Evolutionary conservation across 2,113 vertebrate species (phyloP).

Genomic region (Procavia capensis): DNA sequence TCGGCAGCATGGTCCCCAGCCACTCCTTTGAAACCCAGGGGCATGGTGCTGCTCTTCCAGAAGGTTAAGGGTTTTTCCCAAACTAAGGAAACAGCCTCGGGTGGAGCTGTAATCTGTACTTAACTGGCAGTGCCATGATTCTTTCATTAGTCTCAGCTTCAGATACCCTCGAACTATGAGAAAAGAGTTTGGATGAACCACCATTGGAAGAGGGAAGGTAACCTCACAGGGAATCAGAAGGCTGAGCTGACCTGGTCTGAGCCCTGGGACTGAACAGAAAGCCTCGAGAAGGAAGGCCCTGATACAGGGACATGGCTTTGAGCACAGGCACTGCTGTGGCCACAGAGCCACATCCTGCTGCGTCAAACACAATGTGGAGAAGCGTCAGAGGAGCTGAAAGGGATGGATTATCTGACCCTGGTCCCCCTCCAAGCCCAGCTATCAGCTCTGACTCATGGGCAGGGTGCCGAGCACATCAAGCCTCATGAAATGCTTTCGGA

Average conservation of each 20-base stretch:
- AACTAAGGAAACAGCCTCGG: neutral
- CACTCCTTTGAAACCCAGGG: too few relatives aligned
- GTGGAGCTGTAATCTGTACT: too few relatives aligned
- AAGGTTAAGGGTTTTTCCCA: neutral
- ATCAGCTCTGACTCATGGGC: constrained; percentile 48
- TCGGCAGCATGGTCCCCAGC: too few relatives aligned
- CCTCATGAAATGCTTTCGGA: constrained; percentile 5
- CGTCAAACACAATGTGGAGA: neutral
- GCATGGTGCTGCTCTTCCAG: neutral
- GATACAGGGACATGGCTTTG: rapidly evolving
- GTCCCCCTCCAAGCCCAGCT: constrained; percentile 10
- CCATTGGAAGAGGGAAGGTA: neutral
- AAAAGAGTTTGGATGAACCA: neutral
- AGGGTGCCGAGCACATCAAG: constrained; percentile 40
- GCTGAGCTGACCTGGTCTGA: neutral
- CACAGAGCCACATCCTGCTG: neutral
- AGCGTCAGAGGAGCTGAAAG: neutral
- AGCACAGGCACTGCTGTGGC: neutral
- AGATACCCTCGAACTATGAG: neutral
- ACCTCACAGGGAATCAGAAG: neutral
- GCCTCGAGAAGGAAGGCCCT: constrained; percentile 17
- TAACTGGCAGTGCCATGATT: neutral
- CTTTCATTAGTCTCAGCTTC: neutral
- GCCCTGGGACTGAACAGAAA: neutral
- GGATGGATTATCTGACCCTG: constrained; percentile 21